These are phyloP conservation scores for Stictocephala bisonia DNA, from an alignment of 2,888 invertebrate species.

Conservation along the genomic window DNA sequence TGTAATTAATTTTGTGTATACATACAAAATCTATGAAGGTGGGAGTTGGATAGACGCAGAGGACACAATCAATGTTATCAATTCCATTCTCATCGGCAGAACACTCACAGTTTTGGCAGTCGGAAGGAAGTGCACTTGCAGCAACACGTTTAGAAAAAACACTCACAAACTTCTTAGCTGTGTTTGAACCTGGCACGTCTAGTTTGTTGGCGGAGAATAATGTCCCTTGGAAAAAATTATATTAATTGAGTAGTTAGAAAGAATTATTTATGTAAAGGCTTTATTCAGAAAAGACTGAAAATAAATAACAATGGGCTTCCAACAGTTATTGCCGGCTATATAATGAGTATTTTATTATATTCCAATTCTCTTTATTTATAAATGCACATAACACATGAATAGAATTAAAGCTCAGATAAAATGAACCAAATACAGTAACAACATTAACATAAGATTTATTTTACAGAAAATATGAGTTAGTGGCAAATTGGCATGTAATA, in stretches of 20 bases:
- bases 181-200: slow-evolving; percentile 69
- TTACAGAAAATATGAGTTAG: no score
- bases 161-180: slow-evolving; percentile 72
- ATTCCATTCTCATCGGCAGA: slow-evolving; percentile 74
- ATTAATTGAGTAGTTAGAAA: neutral
- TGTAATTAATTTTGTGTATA: slow-evolving; percentile 49
- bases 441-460: no score
- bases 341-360: no score
- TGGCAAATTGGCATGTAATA: no score
- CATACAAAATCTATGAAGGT: slow-evolving; percentile 68
- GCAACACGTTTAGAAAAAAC: slow-evolving; percentile 77
- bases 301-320: neutral
- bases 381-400: no score
- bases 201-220: slow-evolving; percentile 61
- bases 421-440: no score
- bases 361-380: no score
- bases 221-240: slow-evolving; percentile 58
- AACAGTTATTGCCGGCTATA: no score
- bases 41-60: slow-evolving; percentile 69
- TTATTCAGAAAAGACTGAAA: neutral
- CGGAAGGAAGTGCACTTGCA: slow-evolving; percentile 70
- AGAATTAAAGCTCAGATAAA: no score
- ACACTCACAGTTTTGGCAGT: slow-evolving; percentile 77
- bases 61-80: slow-evolving; percentile 74
- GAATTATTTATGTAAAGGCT: neutral